These are phyloP conservation scores for Onchidella celtica DNA, from an alignment of 2,888 invertebrate genomes.

Conservation along the genomic window DNA sequence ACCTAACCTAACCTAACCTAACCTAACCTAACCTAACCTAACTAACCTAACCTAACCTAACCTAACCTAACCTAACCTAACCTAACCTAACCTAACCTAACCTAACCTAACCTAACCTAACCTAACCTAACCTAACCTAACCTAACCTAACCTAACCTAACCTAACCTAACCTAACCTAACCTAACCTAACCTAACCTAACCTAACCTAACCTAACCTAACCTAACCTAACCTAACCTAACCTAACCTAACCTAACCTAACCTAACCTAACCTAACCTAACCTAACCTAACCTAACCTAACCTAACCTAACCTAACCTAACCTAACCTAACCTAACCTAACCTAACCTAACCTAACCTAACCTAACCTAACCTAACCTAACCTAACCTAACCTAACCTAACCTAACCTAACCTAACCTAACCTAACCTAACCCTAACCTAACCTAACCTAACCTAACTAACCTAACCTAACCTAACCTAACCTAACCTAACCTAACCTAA, in stretches of 20 bases:
- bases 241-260: not conserved
- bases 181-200: not conserved
- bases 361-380: slow-evolving; percentile 12
- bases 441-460: slow-evolving; percentile 11
- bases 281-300: slow-evolving; percentile 15
- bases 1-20: slow-evolving; percentile 9
- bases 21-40: slow-evolving; percentile 1
- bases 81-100: not conserved
- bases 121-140: not conserved
- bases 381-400: slow-evolving; percentile 15
- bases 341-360: slow-evolving; percentile 18
- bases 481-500: not conserved
- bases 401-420: slow-evolving; percentile 11
- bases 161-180: not conserved
- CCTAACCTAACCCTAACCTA: slow-evolving; percentile 13
- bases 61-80: not conserved
- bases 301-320: slow-evolving; percentile 1
- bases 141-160: not conserved
- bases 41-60: slow-evolving; percentile 2
- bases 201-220: not conserved
- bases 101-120: not conserved
- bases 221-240: not conserved
- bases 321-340: slow-evolving; percentile 18
- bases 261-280: not conserved
- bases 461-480: not conserved